Percentiles rank a stretch among this genome's conserved stretches.
These are phyloP conservation scores for Rambutsinella grinnellia DNA, from an alignment of 2,888 invertebrate genomes.

Conservation along the genomic window DNA sequence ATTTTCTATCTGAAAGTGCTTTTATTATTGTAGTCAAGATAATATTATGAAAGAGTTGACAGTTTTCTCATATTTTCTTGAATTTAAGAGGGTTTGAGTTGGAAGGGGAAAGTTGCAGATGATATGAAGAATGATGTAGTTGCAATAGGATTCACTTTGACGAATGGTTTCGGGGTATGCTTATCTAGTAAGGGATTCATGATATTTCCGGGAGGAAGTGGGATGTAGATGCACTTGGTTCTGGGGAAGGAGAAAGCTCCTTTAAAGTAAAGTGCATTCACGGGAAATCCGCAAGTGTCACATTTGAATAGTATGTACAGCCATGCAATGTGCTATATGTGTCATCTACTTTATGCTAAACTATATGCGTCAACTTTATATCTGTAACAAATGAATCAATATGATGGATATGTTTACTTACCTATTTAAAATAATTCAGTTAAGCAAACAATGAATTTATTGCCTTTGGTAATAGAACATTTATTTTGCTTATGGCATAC, in stretches of 20 bases:
- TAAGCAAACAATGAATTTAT: no score
- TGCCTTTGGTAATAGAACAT: no score
- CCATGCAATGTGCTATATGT: conserved; percentile 27
- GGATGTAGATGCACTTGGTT: background rate
- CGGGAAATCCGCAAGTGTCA: conserved; percentile 39
- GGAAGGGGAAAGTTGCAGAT: background rate
- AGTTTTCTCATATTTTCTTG: no score
- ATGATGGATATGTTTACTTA: background rate
- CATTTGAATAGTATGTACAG: conserved; percentile 35
- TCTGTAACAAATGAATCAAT: no score
- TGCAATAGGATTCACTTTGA: background rate
- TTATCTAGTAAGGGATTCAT: conserved; percentile 40
- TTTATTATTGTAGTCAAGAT: conserved; percentile 33
- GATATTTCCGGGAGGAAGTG: conserved; percentile 34
- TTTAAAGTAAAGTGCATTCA: conserved; percentile 43
- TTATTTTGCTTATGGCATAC: no score
- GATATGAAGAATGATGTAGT: background rate
- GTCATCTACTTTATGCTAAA: no score
- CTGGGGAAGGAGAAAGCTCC: background rate
- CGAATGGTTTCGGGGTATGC: conserved; percentile 30
- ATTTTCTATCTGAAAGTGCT: conserved; percentile 18
- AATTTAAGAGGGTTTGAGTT: no score
- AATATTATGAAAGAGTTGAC: background rate
- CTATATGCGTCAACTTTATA: no score
- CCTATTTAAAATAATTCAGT: no score